These are phyloP conservation scores for Allophyes oxyacanthae DNA, from an alignment of 2,888 invertebrate species.

Conservation along the genomic window DNA sequence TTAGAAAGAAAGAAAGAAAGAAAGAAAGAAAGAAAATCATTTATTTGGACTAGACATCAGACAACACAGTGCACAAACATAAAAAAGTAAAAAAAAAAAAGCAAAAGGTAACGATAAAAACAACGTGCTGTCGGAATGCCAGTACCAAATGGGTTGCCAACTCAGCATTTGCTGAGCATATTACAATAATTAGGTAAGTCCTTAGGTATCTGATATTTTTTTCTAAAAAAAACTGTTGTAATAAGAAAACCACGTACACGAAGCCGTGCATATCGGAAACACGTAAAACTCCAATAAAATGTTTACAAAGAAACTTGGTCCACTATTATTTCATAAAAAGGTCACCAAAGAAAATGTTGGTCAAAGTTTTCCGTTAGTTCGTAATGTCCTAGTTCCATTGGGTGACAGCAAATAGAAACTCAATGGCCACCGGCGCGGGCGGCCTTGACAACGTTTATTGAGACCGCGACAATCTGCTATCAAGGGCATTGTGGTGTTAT, in stretches of 20 bases:
- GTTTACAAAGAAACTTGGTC: not conserved
- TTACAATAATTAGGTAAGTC: no score
- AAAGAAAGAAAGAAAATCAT: no score
- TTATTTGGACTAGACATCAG: no score
- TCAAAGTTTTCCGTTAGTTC: slow-evolving; percentile 11
- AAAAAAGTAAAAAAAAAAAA: no score
- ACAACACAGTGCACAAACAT: no score
- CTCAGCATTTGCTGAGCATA: no score
- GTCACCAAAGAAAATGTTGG: slow-evolving; percentile 7
- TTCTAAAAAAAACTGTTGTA: not conserved
- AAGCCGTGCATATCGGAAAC: slow-evolving; percentile 15
- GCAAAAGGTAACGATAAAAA: no score
- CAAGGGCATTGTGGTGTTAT: slow-evolving; percentile 21
- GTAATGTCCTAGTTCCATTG: slow-evolving; percentile 28
- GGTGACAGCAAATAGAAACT: slow-evolving; percentile 24
- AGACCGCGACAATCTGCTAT: slow-evolving; percentile 13
- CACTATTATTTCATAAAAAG: not conserved
- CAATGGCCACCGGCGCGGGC: slow-evolving; percentile 11
- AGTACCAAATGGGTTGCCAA: no score
- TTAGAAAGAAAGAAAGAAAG: no score
- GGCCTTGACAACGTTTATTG: slow-evolving; percentile 21
- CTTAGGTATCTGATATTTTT: no score
- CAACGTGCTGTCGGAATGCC: no score
- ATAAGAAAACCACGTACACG: not conserved
- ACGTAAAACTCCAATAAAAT: not conserved